phyloP scores from a whole-genome alignment of 1,140 invertebrate species.

The Eubasilissa regina region DNA sequence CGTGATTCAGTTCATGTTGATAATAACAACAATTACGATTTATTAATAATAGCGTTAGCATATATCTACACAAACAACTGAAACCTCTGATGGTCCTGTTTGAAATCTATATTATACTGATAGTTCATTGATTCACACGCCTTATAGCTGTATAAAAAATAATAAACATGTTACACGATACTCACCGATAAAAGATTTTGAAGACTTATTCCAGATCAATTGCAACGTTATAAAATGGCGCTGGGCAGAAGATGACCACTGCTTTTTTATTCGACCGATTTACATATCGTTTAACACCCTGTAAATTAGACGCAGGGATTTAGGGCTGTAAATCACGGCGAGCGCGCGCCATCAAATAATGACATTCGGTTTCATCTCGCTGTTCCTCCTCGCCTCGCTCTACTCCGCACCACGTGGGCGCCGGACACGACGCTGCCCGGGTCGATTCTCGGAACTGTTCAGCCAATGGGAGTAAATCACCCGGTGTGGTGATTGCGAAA shows the following conservation, averaged over 20 bases:
- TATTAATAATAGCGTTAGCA: too few relatives aligned
- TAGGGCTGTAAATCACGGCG: conserved; percentile 47
- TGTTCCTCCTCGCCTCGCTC: not conserved
- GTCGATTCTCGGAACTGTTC: conserved; percentile 6
- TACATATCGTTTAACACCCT: conserved; percentile 57
- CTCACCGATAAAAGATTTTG: too few relatives aligned
- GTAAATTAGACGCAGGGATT: conserved; percentile 49
- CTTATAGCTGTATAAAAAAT: too few relatives aligned
- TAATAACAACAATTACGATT: too few relatives aligned
- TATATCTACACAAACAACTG: too few relatives aligned
- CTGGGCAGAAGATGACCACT: conserved; percentile 1
- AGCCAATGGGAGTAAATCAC: conserved; percentile 18
- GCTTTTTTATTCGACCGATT: conserved; percentile 38
- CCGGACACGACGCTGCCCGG: not conserved
- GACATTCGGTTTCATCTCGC: conserved; percentile 34
- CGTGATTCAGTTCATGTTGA: too few relatives aligned
- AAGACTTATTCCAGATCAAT: not conserved
- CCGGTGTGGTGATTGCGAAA: conserved; percentile 23
- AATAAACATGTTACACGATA: too few relatives aligned
- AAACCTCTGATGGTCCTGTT: too few relatives aligned
- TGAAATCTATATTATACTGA: too few relatives aligned
- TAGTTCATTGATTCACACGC: too few relatives aligned
- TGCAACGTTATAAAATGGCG: not conserved
- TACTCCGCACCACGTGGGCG: conserved; percentile 8
- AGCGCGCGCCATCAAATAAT: conserved; percentile 50